phyloP scores from a whole-genome alignment of 2,888 invertebrate species.

The Sphaerophoria taeniata region DNA sequence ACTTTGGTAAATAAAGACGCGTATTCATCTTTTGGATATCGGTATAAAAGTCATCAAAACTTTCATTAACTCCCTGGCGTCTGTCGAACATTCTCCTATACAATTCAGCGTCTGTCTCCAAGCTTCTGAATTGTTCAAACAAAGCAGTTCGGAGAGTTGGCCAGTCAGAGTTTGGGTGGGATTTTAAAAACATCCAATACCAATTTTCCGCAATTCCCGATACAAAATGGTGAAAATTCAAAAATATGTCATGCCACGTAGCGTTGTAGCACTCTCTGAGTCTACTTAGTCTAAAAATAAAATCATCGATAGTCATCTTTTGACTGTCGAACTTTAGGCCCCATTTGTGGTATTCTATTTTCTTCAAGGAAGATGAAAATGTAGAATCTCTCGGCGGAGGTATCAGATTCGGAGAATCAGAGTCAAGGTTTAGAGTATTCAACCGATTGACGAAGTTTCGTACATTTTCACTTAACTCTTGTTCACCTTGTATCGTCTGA shows the following conservation, averaged over 20 bases:
- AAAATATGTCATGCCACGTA: not conserved
- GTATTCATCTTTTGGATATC: too few species aligned
- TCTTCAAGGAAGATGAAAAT: not conserved
- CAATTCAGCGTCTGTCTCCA: not conserved
- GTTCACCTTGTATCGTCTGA: not conserved
- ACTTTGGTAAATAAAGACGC: too few species aligned
- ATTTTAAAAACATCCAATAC: not conserved
- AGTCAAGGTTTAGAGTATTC: slow-evolving; percentile 9
- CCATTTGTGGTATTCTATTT: slow-evolving; percentile 3
- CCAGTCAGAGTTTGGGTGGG: not conserved
- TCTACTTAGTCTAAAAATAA: not conserved
- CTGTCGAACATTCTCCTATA: too few species aligned
- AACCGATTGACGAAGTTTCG: slow-evolving; percentile 6
- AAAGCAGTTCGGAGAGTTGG: not conserved
- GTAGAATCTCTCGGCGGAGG: not conserved
- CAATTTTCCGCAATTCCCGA: not conserved
- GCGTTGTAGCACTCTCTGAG: not conserved
- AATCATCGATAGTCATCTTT: slow-evolving; percentile 8
- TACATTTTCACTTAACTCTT: not conserved
- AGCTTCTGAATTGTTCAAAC: not conserved
- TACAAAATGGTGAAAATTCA: slow-evolving; percentile 4
- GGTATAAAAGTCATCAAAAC: too few species aligned
- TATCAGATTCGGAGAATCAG: not conserved
- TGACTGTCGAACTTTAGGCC: not conserved
- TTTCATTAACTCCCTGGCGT: too few species aligned